Evolutionary conservation across 2,113 vertebrate genomes (phyloP), one percentile per base, ranked within the genome.

Genomic region (Crocuta crocuta): DNA sequence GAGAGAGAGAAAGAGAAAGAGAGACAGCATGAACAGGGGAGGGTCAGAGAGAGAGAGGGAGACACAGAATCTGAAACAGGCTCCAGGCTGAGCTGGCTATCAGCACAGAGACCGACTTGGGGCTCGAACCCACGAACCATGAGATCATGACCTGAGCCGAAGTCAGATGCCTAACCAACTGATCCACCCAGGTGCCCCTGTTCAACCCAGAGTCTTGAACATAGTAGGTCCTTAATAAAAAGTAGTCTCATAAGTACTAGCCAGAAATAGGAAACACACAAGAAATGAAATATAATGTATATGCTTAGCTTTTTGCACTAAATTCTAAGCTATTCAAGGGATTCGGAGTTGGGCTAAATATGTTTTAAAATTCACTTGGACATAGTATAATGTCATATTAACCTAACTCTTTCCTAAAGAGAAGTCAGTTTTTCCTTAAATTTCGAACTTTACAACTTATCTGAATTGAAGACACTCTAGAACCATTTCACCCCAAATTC

Each of bases 351-450:
- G 31, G 5, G 35, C 21, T 23, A 39, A 70, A 48, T 24, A 87
- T 4, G 61, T 63, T 90, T 65, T 45, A 84, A 84, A 88, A 55
- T 76, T 95, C 43, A 83, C 13, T 89, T 93, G 86, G 74, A 97
- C 28, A 76, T 1, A 86, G 19, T n/a, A 7, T 58, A 33, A 63
- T 91, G 24, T 19, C 31, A 39, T n/a, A 70, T 16, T 86, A 89
- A 89, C 24, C 21, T 58, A 88, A 66, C 26, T 55, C 17, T 63
- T 87, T n/a, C 43, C 76, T 79, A 88, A 90, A 94, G 15, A 70
- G 23, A 96, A 82, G 80, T 84, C 50, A 71, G 15, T 48, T 65
- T 94, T 86, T 70, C 94, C 48, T 82, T 88, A 89, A 92, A 87
- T 89, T 89, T 85, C n/a, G 81, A 94, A 88, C 78, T 93, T 43